Evolutionary conservation across 92 coral and sea anemone species (phyloP).

Genomic region (Palythoa grandiflora): DNA sequence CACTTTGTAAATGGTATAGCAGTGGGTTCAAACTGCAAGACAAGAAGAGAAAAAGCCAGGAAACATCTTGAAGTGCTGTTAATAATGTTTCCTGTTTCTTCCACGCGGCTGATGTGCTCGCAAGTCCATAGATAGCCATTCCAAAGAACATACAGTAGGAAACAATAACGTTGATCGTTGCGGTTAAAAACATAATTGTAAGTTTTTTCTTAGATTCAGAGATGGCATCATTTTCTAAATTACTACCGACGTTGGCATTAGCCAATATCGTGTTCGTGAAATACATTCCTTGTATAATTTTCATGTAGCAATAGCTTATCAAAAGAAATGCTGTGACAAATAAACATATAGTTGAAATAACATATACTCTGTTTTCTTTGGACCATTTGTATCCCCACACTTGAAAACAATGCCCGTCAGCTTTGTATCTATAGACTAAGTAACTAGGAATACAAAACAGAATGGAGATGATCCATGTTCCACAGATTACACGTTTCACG

Average conservation of each 20-base stretch:
- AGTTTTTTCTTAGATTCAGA: slow-evolving; percentile 14
- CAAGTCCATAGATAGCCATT: slow-evolving; percentile 2
- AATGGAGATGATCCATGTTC: slow-evolving; percentile 9
- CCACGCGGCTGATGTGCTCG: neutral
- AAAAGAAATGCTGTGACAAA: neutral
- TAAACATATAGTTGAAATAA: neutral
- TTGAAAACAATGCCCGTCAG: neutral
- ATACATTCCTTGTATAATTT: slow-evolving; percentile 34
- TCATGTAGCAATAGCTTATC: neutral
- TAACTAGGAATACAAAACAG: slow-evolving; percentile 16
- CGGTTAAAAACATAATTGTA: slow-evolving; percentile 12
- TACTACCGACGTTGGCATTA: neutral
- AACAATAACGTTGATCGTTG: slow-evolving; percentile 1
- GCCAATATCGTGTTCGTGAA: slow-evolving; percentile 29
- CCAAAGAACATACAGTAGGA: neutral
- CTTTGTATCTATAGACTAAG: neutral
- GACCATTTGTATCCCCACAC: slow-evolving; percentile 30
- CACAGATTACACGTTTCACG: neutral
- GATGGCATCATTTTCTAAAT: neutral
- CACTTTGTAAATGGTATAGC: slow-evolving; percentile 34
- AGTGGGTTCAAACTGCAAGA: slow-evolving; percentile 13
- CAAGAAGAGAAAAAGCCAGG: neutral
- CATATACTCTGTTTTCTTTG: neutral
- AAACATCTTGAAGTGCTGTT: neutral
- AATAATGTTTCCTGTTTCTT: slow-evolving; percentile 1